Conservation (phyloP, 2,113 vertebrate genomes). For the Pedionomus torquatus region DNA sequence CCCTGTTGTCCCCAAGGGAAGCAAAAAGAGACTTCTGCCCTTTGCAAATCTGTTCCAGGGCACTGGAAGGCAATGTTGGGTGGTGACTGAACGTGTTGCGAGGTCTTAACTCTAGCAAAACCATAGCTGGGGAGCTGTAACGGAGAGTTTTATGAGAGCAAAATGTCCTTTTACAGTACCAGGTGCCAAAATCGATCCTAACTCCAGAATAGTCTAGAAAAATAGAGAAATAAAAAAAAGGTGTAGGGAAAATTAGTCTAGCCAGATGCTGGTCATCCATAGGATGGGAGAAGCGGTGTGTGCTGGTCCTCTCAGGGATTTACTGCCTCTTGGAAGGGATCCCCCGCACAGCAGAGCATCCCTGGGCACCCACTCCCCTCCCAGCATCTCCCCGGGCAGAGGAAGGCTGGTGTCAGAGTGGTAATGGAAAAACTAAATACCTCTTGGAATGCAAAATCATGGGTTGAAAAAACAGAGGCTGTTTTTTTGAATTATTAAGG, state of each 20-base stretch:
- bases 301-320: background rate
- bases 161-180: background rate
- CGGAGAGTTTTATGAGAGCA: background rate
- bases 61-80: background rate
- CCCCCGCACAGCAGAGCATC: background rate
- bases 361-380: background rate
- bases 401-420: background rate
- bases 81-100: no score
- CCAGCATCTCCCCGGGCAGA: background rate
- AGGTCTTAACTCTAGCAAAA: background rate
- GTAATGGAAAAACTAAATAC: conserved; percentile 80
- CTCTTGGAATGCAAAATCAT: conserved; percentile 53
- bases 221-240: background rate
- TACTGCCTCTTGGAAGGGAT: conserved; percentile 2
- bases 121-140: background rate
- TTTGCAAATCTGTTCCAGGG: background rate
- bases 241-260: background rate
- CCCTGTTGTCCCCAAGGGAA: accelerated
- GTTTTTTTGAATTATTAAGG: conserved; percentile 76
- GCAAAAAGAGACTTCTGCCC: background rate
- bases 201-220: background rate
- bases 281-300: background rate
- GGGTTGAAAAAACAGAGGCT: conserved; percentile 61
- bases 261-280: background rate
- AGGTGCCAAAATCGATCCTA: background rate